A percentile compares a stretch with the other conserved stretches of the same genome.
Evolutionary conservation across 2,113 vertebrate species (phyloP).

Genomic region (Albula glossodonta): DNA sequence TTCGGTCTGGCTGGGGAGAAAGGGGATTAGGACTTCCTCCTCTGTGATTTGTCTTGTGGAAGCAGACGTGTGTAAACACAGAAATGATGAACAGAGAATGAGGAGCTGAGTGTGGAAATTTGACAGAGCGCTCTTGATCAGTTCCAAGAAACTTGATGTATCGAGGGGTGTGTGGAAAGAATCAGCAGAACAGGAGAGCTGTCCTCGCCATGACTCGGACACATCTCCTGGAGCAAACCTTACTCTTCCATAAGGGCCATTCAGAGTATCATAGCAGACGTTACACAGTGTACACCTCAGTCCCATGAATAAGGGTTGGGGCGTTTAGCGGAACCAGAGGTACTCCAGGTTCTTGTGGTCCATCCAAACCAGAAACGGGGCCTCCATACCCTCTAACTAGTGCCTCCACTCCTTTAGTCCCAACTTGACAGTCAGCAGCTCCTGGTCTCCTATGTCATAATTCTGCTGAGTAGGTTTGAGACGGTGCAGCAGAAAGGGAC

Average conservation of each 20-base stretch:
- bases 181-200: not conserved
- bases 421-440: no score
- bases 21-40: no score
- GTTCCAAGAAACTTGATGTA: not conserved
- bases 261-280: not conserved
- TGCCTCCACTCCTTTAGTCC: no score
- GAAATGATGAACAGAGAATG: not conserved
- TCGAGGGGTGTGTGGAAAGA: not conserved
- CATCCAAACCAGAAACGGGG: no score
- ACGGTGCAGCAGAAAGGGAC: no score
- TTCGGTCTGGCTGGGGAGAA: no score
- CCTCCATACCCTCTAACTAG: no score
- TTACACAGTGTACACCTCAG: not conserved
- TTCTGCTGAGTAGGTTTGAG: no score
- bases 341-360: no score
- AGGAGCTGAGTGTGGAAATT: not conserved
- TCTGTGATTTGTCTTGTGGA: not conserved
- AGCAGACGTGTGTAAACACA: not conserved
- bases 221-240: not conserved
- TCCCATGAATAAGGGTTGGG: no score
- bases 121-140: not conserved
- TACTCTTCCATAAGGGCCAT: not conserved
- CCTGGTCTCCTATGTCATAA: no score
- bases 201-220: not conserved
- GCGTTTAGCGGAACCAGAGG: no score